A percentile compares a stretch with the other conserved stretches of the same genome.
Conservation (phyloP, 1,140 invertebrate species). For the Hylyphantes graminicola region DNA sequence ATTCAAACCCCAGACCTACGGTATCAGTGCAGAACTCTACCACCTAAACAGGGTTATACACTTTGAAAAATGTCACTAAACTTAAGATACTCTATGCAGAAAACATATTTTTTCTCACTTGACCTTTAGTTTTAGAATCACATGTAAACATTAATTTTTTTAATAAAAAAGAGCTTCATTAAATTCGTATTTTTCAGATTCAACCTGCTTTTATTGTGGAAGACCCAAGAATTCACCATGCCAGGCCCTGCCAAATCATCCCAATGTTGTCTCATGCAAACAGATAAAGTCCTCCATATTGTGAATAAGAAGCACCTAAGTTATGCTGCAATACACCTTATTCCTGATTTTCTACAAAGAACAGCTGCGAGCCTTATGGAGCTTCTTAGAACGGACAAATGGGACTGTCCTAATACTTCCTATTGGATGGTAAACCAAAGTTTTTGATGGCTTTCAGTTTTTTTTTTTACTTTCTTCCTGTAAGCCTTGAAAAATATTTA, state of each 20-base stretch:
- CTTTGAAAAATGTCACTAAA: too few species aligned
- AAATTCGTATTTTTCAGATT: not conserved
- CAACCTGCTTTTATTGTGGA: slow-evolving; percentile 3
- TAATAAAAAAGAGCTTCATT: too few species aligned
- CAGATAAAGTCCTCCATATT: slow-evolving; percentile 7
- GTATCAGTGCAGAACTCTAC: too few species aligned
- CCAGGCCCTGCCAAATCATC: not conserved
- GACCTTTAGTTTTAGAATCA: too few species aligned
- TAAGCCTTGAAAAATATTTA: too few species aligned
- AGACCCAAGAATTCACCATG: not conserved
- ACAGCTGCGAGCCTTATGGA: slow-evolving; percentile 1
- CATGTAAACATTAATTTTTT: too few species aligned
- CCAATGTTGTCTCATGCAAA: not conserved
- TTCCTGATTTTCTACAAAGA: slow-evolving; percentile 7
- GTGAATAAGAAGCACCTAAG: not conserved
- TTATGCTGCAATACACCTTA: not conserved
- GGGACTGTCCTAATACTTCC: not conserved
- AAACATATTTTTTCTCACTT: too few species aligned
- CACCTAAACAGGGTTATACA: too few species aligned
- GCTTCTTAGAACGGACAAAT: not conserved
- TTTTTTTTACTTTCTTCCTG: too few species aligned
- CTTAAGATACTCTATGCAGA: too few species aligned
- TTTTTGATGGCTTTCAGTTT: too few species aligned
- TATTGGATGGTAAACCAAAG: slow-evolving; percentile 24
- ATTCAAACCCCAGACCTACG: too few species aligned